Percentiles rank a stretch among this genome's conserved stretches.
Evolutionary conservation across 2,113 vertebrate genomes (phyloP).

Genomic region (Onychostoma macrolepis): DNA sequence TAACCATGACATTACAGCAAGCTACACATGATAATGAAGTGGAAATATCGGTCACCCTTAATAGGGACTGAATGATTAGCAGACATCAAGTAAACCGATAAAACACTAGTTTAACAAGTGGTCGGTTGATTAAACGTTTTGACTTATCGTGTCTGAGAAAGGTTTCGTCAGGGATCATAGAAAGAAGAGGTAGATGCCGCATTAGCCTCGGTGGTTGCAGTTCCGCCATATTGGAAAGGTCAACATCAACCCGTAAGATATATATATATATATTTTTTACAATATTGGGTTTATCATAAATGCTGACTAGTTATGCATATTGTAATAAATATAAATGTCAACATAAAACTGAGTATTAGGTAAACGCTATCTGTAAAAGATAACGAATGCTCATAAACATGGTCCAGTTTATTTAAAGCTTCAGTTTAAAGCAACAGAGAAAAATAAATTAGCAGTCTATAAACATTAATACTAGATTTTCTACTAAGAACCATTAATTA

Average conservation of each 20-base stretch:
- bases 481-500: neutral
- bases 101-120: neutral
- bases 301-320: neutral
- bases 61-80: neutral
- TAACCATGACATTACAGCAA: neutral
- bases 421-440: neutral
- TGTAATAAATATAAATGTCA: neutral
- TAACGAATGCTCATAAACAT: neutral
- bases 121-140: conserved; percentile 17
- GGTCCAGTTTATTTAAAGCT: neutral
- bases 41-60: neutral
- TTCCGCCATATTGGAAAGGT: conserved; percentile 1
- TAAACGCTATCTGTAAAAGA: neutral
- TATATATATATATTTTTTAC: too few species aligned
- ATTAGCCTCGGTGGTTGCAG: neutral
- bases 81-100: neutral
- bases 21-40: neutral
- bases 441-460: neutral
- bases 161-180: neutral
- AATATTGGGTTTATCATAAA: neutral
- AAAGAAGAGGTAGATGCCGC: fast-evolving
- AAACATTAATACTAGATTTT: neutral
- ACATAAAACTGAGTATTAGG: neutral
- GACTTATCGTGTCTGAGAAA: conserved; percentile 65
- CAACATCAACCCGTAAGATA: too few species aligned